Conservation (phyloP, 2,888 invertebrate species). For the Drosophila macrospina region DNA sequence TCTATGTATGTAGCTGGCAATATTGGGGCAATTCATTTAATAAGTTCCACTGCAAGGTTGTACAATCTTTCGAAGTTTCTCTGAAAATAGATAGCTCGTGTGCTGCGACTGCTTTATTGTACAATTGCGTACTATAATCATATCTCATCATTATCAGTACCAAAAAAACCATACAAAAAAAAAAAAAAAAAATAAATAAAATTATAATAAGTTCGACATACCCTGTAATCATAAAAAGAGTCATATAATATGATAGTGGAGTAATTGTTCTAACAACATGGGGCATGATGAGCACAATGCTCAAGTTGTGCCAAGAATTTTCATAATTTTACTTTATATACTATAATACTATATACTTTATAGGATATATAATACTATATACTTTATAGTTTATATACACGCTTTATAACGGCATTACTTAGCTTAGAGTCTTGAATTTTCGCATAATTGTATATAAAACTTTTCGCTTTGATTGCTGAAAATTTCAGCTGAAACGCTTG, state of each 20-base stretch:
- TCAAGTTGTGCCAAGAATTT: too few species aligned
- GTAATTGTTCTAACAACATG: background rate
- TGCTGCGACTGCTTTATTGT: background rate
- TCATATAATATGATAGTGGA: background rate
- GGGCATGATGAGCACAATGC: too few species aligned
- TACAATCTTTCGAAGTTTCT: background rate
- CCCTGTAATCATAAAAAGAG: background rate
- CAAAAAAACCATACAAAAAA: too few species aligned
- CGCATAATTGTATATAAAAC: background rate
- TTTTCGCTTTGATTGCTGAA: background rate
- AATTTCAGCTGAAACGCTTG: background rate
- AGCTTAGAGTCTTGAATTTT: background rate
- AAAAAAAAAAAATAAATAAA: too few species aligned
- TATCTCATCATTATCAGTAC: background rate
- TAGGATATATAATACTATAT: too few species aligned
- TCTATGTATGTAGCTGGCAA: background rate
- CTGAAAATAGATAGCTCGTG: constrained; percentile 3
- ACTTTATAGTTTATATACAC: too few species aligned
- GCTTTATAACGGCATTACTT: too few species aligned
- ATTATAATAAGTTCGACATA: constrained; percentile 8
- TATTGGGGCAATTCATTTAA: constrained; percentile 12
- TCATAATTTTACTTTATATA: too few species aligned
- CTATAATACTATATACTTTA: too few species aligned
- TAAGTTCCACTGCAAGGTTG: background rate
- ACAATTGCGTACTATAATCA: background rate